Evolutionary conservation across 1,140 invertebrate genomes (phyloP).

Genomic region (Drosophila bocki): DNA sequence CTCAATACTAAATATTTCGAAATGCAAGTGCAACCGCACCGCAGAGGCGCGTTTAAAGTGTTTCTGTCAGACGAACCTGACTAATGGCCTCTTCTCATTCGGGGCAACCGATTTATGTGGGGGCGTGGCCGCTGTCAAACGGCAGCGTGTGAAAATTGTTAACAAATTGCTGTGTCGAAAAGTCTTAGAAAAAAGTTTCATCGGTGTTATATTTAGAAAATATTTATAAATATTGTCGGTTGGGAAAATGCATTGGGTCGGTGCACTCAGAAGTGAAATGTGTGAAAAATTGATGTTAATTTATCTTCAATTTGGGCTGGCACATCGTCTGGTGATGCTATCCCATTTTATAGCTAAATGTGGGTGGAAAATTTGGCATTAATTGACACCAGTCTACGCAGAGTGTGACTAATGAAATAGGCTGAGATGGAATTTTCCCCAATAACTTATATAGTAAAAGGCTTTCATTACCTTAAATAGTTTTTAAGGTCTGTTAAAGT

Average conservation of each 20-base stretch:
- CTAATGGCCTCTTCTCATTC: slow-evolving; percentile 65
- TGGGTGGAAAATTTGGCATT: slow-evolving; percentile 63
- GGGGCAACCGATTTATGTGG: slow-evolving; percentile 62
- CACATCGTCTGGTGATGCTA: slow-evolving; percentile 1
- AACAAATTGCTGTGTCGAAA: slow-evolving; percentile 81
- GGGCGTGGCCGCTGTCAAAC: slow-evolving; percentile 66
- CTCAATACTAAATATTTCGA: slow-evolving; percentile 17
- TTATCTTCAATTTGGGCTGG: slow-evolving; percentile 21
- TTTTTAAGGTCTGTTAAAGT: background rate
- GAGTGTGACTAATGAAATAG: slow-evolving; percentile 45
- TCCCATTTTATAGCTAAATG: slow-evolving; percentile 8
- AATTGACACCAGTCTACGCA: slow-evolving; percentile 64
- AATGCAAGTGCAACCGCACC: slow-evolving; percentile 47
- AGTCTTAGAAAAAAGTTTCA: slow-evolving; percentile 63
- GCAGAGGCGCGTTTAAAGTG: slow-evolving; percentile 26
- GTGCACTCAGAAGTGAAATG: slow-evolving; percentile 70
- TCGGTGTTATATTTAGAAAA: slow-evolving; percentile 66
- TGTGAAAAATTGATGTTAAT: slow-evolving; percentile 70
- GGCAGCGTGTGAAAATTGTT: slow-evolving; percentile 78
- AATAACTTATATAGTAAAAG: too few species aligned
- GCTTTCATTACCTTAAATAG: too few species aligned
- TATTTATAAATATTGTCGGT: slow-evolving; percentile 57
- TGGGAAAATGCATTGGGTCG: slow-evolving; percentile 34
- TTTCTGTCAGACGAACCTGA: slow-evolving; percentile 67
- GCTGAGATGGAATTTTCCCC: too few species aligned